These are phyloP conservation scores for Lonchura striata DNA, from an alignment of 2,113 vertebrate genomes.

Conservation along the genomic window DNA sequence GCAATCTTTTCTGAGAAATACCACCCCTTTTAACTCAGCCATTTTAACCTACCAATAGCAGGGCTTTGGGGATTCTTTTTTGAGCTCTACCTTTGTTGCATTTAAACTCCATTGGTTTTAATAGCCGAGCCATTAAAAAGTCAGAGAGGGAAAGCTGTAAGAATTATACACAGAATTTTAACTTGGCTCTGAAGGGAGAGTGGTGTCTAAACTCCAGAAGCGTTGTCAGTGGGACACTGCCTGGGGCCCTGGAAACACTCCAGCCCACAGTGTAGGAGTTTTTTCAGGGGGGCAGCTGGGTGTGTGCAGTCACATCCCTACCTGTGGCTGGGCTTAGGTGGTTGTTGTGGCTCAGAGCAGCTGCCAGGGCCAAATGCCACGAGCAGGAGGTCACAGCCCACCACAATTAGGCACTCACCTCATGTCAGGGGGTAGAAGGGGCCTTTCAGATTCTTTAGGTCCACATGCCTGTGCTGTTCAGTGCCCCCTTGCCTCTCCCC, in stretches of 20 bases:
- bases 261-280: background rate
- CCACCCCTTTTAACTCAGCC: background rate
- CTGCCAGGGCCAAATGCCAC: background rate
- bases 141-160: background rate
- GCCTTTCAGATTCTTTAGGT: background rate
- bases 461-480: background rate
- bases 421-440: background rate
- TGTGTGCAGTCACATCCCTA: background rate
- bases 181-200: background rate
- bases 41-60: background rate
- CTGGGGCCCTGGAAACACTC: background rate
- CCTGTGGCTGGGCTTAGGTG: background rate
- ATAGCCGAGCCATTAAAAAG: background rate
- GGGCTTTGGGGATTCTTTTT: background rate
- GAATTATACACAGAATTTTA: background rate
- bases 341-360: background rate
- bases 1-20: background rate
- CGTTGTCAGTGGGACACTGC: background rate
- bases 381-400: background rate
- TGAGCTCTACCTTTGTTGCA: background rate
- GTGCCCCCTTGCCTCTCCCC: background rate
- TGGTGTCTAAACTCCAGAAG: background rate
- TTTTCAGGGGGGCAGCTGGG: background rate
- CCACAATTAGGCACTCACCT: fast-evolving
- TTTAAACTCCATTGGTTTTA: conserved; percentile 6